These are phyloP conservation scores for Salvator merianae DNA, from an alignment of 2,113 vertebrate species.

Conservation along the genomic window DNA sequence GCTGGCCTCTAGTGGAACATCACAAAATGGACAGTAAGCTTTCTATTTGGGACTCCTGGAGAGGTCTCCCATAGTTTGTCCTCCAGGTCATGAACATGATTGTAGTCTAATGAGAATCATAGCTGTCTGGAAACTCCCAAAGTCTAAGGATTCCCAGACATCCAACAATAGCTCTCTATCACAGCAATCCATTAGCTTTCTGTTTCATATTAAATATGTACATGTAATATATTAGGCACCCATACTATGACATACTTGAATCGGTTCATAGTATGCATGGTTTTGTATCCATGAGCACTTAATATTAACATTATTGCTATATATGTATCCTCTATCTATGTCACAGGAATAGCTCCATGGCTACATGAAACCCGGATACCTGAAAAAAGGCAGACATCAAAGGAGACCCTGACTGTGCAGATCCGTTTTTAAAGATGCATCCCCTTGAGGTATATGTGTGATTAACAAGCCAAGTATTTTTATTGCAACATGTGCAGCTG, in stretches of 20 bases:
- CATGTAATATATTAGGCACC: neutral
- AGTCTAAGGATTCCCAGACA: no score
- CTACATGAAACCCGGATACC: no score
- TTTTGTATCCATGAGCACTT: neutral
- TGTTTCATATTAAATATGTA: neutral
- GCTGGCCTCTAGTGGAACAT: conserved; percentile 67
- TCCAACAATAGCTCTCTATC: neutral
- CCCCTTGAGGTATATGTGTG: no score
- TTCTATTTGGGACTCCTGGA: neutral
- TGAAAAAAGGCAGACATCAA: no score
- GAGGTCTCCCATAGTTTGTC: neutral
- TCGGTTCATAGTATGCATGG: neutral
- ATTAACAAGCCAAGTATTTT: no score
- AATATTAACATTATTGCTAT: neutral
- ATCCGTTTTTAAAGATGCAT: no score
- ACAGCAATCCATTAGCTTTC: neutral
- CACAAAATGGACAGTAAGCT: neutral
- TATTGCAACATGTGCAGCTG: no score
- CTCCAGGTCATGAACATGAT: neutral
- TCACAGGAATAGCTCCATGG: no score
- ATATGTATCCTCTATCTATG: neutral
- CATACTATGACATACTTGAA: neutral
- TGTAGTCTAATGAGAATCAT: no score
- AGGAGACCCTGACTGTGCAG: no score
- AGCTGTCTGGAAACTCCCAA: neutral